Conservation (phyloP, 2,113 vertebrate species). For the Cheilinus undulatus region DNA sequence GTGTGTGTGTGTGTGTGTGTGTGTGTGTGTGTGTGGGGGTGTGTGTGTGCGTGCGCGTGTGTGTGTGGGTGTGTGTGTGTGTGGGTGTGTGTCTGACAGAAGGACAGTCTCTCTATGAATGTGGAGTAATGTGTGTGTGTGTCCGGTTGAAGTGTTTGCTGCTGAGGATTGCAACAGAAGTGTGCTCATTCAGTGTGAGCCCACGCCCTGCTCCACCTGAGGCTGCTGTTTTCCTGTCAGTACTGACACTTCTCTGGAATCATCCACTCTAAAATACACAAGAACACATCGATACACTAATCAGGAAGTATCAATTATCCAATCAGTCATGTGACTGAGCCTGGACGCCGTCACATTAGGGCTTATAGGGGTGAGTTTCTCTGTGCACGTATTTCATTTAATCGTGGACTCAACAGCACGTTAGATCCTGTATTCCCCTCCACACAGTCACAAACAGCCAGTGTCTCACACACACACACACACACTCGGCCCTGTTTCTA, state of each 20-base stretch:
- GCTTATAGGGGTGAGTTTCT: conserved; percentile 4
- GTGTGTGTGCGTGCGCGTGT: too few relatives aligned
- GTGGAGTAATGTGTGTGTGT: background rate
- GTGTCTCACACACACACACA: conserved; percentile 2
- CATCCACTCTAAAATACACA: conserved; percentile 20
- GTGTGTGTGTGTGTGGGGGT: too few relatives aligned
- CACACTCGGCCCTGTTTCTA: background rate
- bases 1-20: too few relatives aligned
- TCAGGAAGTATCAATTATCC: conserved; percentile 29
- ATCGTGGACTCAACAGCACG: background rate
- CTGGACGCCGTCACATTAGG: background rate
- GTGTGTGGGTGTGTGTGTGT: too few relatives aligned
- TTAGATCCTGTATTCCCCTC: conserved; percentile 9
- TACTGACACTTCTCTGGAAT: conserved; percentile 19
- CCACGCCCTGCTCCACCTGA: conserved; percentile 51
- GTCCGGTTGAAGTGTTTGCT: background rate
- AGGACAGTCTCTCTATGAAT: too few relatives aligned
- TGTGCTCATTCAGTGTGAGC: conserved; percentile 5
- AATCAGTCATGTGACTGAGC: conserved; percentile 33
- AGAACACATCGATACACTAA: background rate
- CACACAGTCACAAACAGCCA: background rate
- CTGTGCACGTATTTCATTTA: background rate
- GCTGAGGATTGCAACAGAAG: background rate
- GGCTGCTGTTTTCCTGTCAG: conserved; percentile 47
- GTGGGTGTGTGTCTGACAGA: too few relatives aligned